Evolutionary conservation across 2,888 invertebrate species (phyloP), one percentile per base, ranked within the genome.

Genomic region (Campoletis raptor): DNA sequence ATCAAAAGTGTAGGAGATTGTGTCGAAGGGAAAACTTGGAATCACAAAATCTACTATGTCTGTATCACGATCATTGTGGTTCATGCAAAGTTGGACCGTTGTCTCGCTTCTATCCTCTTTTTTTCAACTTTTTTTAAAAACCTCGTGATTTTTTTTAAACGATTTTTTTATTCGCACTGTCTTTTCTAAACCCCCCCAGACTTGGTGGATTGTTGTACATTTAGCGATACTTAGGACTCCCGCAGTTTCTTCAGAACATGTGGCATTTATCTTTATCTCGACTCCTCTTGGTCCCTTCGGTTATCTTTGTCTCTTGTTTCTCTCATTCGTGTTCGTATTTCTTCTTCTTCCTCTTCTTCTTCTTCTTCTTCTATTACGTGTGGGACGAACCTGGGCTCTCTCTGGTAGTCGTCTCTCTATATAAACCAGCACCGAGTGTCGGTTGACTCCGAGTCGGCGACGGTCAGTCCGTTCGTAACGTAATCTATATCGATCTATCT

Each of bases 391-490:
- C 90, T 74, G 37, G 67, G 66, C 81, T 89, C 91, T 57, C 70
- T 40, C 48, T 73, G 67, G 70, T 66, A 87, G 89, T 66, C 57
- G 89, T 66, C 57, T 81, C 81, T 92, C 92, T 93, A 93, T 93
- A 93, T 93, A 93, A 93, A 92, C 91, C 90, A 87, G 85, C 89
- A 90, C 87, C 90, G 90, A 90, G 90, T 89, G 77, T 83, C 83
- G 83, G 69, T 40, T 76, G 84, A 54, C 86, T 86, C 78, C 84
- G 86, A 86, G 86, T 86, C 86, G 89, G 83, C 90, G 88, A 83
- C 84, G 86, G 84, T 86, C 83, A 83, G 86, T 57, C 66, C 74
- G 86, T 78, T 86, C 86, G 86, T 70, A 86, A 86, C 81, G 86
- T 84, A 84, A 86, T 84, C 84, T 74, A 30, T 64, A 37, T 45